These are phyloP conservation scores for Amazona ochrocephala DNA, from an alignment of 2,797 vertebrate species.

Conservation along the genomic window DNA sequence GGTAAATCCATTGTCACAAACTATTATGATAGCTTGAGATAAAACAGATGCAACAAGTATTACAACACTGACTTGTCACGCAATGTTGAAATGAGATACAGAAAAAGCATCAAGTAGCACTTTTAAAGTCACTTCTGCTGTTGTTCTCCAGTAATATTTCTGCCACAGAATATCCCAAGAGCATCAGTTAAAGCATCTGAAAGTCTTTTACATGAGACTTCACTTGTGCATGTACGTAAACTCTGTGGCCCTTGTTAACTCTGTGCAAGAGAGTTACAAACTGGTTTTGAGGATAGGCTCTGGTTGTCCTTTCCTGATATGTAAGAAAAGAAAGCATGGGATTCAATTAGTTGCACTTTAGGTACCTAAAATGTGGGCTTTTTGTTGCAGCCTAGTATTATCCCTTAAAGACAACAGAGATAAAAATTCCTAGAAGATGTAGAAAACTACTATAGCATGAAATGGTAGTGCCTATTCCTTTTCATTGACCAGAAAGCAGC, in stretches of 20 bases:
- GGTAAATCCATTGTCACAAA: constrained; percentile 17
- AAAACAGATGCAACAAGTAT: not conserved
- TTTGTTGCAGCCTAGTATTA: not conserved
- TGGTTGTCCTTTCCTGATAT: not conserved
- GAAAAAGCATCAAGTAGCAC: not conserved
- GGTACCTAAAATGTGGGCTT: not conserved
- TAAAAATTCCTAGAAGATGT: not conserved
- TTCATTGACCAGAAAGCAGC: not conserved
- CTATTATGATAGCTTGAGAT: not conserved
- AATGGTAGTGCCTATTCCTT: not conserved
- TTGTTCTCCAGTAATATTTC: not conserved
- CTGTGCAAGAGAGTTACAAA: not conserved
- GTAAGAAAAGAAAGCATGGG: not conserved
- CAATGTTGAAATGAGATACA: not conserved
- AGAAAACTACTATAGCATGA: not conserved
- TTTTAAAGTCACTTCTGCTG: not conserved
- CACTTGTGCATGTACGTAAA: not conserved
- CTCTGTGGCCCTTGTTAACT: not conserved
- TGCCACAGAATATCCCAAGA: not conserved
- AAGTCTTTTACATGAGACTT: not conserved
- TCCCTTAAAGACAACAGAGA: not conserved
- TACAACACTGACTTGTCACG: not conserved
- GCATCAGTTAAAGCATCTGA: not conserved
- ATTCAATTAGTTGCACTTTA: not conserved
- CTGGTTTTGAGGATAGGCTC: not conserved